Conservation (phyloP, 2,113 vertebrate genomes). For the Cheirogaleus medius region DNA sequence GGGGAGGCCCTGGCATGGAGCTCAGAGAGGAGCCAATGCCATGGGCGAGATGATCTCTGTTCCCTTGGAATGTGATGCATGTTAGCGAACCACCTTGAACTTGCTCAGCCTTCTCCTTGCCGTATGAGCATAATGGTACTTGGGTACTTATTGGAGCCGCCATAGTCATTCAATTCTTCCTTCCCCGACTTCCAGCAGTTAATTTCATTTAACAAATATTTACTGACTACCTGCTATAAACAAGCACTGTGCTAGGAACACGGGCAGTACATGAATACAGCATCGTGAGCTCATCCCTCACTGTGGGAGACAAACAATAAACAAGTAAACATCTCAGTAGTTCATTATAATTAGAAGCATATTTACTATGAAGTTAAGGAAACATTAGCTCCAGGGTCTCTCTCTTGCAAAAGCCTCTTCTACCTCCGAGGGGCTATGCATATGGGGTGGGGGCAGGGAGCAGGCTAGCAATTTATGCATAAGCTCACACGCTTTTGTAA, state of each 20-base stretch:
- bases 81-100: not conserved
- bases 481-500: not conserved
- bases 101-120: not conserved
- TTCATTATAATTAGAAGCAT: slow-evolving; percentile 47
- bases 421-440: too few species aligned
- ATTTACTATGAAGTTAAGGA: slow-evolving; percentile 52
- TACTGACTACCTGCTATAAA: not conserved
- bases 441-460: not conserved
- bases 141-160: not conserved
- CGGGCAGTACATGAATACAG: not conserved
- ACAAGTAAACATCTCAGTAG: slow-evolving; percentile 21
- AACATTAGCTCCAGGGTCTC: not conserved
- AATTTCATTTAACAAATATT: slow-evolving; percentile 38
- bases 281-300: not conserved
- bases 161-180: not conserved
- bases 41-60: not conserved
- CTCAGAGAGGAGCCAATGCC: not conserved
- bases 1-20: not conserved
- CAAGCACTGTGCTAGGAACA: not conserved
- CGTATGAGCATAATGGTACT: not conserved
- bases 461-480: not conserved
- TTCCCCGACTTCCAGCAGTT: not conserved
- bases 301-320: slow-evolving; percentile 24
- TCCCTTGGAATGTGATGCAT: not conserved
- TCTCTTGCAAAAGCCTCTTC: not conserved